Percentiles rank a stretch among this genome's conserved stretches.
Conservation (phyloP, 2,113 vertebrate genomes). For the Pterocles burchelli region DNA sequence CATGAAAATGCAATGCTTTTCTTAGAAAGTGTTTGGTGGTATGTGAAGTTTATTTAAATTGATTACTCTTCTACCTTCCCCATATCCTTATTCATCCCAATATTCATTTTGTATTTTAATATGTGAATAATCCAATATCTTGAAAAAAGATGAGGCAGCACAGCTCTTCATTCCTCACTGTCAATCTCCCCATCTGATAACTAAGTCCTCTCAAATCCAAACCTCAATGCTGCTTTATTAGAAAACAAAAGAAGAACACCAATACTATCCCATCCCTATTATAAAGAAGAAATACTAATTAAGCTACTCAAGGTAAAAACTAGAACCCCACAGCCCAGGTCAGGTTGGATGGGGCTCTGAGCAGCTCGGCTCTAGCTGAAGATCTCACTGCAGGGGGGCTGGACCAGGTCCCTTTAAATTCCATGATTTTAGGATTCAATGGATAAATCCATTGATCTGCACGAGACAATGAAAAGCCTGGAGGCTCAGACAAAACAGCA, state of each 20-base stretch:
- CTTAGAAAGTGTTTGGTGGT: background rate
- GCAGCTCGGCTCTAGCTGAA: background rate
- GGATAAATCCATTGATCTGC: background rate
- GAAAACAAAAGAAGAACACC: background rate
- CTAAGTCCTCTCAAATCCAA: background rate
- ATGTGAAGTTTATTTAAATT: background rate
- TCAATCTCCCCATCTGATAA: background rate
- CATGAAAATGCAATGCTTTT: background rate
- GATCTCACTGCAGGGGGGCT: rapidly evolving
- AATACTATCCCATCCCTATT: background rate
- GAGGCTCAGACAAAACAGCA: background rate
- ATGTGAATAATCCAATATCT: background rate
- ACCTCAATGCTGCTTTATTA: background rate
- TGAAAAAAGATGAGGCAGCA: background rate
- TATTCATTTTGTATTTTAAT: background rate
- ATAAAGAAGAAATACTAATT: background rate
- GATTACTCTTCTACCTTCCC: background rate
- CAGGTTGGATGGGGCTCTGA: background rate
- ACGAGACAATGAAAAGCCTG: background rate
- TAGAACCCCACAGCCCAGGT: background rate
- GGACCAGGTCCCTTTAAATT: background rate
- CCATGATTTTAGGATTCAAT: background rate
- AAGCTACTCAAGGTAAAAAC: background rate
- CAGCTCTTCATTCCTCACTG: background rate
- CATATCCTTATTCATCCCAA: background rate